A percentile compares a stretch with the other conserved stretches of the same genome.
phyloP scores from a whole-genome alignment of 2,113 vertebrate genomes.

The Hypocryptadius cinnamomeus region DNA sequence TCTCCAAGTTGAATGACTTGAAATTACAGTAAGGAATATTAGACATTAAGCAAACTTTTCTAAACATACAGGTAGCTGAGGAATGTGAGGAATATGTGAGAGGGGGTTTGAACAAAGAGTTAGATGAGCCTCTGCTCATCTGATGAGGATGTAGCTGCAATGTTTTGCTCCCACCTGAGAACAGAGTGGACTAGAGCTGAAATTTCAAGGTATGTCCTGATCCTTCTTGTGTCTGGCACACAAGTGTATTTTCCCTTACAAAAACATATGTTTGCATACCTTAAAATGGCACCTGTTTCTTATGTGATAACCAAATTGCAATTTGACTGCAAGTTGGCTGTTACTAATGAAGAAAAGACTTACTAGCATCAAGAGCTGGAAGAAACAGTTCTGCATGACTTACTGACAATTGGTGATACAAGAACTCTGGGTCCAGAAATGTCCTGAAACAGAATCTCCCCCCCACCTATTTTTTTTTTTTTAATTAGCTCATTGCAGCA shows the following conservation, averaged over 20 bases:
- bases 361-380: neutral
- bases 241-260: neutral
- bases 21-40: neutral
- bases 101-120: neutral
- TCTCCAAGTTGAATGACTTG: neutral
- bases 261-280: neutral
- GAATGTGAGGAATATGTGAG: neutral
- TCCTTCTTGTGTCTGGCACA: neutral
- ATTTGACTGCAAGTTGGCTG: neutral
- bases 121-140: neutral
- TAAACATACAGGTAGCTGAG: neutral
- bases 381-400: neutral
- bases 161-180: neutral
- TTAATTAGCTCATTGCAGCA: neutral
- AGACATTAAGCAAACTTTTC: neutral
- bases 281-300: neutral
- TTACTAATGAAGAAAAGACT: neutral
- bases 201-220: neutral
- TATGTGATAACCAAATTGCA: neutral
- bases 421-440: neutral
- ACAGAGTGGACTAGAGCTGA: neutral
- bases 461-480: neutral
- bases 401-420: fast-evolving
- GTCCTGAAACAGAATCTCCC: neutral
- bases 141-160: neutral